A percentile compares a stretch with the other conserved stretches of the same genome.
phyloP scores from a whole-genome alignment of 2,797 vertebrate species.

The Phoeniculus purpureus region DNA sequence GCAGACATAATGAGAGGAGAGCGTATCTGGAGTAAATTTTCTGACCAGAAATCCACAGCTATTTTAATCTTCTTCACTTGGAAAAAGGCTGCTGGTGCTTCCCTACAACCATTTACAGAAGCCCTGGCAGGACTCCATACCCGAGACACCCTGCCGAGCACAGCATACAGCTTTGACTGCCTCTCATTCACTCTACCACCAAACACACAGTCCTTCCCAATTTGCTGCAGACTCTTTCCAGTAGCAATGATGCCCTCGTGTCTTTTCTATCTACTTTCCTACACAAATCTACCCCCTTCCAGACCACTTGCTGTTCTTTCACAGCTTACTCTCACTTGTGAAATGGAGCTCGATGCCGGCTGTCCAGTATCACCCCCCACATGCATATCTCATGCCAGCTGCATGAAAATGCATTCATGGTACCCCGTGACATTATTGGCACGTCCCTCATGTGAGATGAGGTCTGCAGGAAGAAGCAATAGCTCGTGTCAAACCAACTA shows the following conservation, averaged over 20 bases:
- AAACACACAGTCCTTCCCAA: background rate
- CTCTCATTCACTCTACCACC: background rate
- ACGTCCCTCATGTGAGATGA: background rate
- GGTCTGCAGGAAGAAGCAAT: background rate
- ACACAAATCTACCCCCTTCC: background rate
- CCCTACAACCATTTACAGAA: background rate
- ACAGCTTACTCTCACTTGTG: background rate
- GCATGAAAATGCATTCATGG: background rate
- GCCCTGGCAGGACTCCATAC: conserved; percentile 1
- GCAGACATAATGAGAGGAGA: background rate
- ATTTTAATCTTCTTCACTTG: conserved; percentile 26
- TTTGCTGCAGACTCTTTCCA: background rate
- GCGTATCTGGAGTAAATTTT: background rate
- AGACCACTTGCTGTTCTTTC: background rate
- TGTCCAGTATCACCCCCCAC: background rate
- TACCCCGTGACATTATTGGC: background rate
- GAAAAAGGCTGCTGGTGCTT: conserved; percentile 34
- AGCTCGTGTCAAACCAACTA: background rate
- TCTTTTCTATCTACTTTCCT: background rate
- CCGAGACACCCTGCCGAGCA: background rate
- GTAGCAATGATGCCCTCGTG: background rate
- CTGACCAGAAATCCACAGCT: conserved; percentile 22
- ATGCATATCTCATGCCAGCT: accelerated
- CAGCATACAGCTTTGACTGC: background rate
- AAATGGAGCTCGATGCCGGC: background rate